Percentiles rank a stretch among this genome's conserved stretches.
Conservation (phyloP, 2,113 vertebrate genomes). For the Mobula hypostoma region DNA sequence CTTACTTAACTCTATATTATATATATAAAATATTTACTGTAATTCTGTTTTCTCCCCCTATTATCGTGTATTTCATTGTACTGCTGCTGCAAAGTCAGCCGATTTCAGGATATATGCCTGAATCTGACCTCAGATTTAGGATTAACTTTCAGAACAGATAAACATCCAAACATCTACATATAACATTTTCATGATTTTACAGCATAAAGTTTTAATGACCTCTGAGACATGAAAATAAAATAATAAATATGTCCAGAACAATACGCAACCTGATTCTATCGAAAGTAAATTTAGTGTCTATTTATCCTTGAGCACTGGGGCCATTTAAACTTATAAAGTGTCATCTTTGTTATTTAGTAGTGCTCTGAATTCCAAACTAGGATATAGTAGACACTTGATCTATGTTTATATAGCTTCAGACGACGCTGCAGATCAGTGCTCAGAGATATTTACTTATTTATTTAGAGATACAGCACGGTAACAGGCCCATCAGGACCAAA, state of each 20-base stretch:
- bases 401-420: background rate
- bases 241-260: background rate
- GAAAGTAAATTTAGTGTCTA: background rate
- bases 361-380: background rate
- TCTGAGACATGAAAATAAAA: background rate
- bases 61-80: no score
- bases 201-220: background rate
- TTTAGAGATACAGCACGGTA: no score
- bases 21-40: no score
- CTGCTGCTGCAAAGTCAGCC: no score
- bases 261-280: slow-evolving; percentile 4
- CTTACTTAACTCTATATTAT: no score
- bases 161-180: background rate
- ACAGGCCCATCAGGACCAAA: no score
- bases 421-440: background rate
- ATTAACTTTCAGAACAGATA: background rate
- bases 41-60: no score
- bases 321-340: background rate
- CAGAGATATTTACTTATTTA: background rate
- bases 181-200: background rate
- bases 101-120: no score
- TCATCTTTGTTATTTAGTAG: background rate
- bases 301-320: background rate
- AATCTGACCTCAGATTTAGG: background rate
- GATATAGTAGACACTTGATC: background rate